phyloP scores from a whole-genome alignment of 2,113 vertebrate species.

The Eolophus roseicapilla region DNA sequence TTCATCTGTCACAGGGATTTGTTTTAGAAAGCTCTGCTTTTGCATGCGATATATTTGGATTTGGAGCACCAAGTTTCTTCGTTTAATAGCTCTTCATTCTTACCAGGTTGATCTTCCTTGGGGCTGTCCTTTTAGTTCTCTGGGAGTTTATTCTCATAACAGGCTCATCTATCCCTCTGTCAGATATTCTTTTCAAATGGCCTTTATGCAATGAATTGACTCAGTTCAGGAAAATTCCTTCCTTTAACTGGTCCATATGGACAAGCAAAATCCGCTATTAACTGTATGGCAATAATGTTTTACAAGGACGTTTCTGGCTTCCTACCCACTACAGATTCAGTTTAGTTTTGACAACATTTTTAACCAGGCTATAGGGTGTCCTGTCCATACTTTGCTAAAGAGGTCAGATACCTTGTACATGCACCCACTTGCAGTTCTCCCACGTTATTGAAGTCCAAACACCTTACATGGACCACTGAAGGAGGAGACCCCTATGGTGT shows the following conservation, averaged over 20 bases:
- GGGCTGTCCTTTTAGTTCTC: conserved; percentile 49
- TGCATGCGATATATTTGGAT: conserved; percentile 66
- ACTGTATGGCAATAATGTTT: not conserved
- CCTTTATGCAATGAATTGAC: not conserved
- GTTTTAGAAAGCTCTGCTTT: conserved; percentile 58
- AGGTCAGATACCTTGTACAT: not conserved
- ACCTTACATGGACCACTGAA: not conserved
- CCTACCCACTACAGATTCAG: not conserved
- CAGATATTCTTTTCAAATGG: conserved; percentile 40
- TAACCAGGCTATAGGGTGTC: not conserved
- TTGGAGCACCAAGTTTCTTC: conserved; percentile 46
- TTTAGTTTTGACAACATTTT: conserved; percentile 16
- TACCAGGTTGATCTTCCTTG: conserved; percentile 41
- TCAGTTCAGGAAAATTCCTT: conserved; percentile 3
- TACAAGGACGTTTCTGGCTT: not conserved
- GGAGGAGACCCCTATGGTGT: not conserved
- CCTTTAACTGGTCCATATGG: not conserved
- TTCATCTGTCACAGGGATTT: conserved; percentile 57
- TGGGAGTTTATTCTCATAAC: conserved; percentile 52
- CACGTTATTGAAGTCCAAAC: not conserved
- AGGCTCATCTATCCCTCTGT: conserved; percentile 29
- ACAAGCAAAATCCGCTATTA: conserved; percentile 23
- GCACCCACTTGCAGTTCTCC: not conserved
- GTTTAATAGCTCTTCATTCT: conserved; percentile 49
- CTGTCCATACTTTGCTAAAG: not conserved